These are phyloP conservation scores for Elephantulus edwardii DNA, from an alignment of 2,113 vertebrate genomes.

Conservation along the genomic window DNA sequence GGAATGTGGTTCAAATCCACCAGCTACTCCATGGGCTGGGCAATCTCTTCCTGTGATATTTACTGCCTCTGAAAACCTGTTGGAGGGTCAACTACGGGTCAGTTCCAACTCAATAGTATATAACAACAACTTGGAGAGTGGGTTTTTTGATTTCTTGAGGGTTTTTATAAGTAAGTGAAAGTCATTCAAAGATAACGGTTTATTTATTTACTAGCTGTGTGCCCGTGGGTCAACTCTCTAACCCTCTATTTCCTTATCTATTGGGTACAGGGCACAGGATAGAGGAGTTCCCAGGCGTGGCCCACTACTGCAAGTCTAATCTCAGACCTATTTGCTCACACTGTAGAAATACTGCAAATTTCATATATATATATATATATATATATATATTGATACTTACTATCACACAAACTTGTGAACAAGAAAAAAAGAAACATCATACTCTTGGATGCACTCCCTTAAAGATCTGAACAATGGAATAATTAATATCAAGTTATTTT, in stretches of 20 bases:
- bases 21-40: too few relatives aligned
- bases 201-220: background rate
- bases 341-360: background rate
- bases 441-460: background rate
- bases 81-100: too few relatives aligned
- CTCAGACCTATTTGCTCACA: background rate
- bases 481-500: conserved; percentile 7
- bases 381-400: background rate
- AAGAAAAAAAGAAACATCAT: background rate
- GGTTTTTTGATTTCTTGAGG: too few relatives aligned
- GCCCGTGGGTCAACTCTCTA: background rate
- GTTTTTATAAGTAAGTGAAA: too few relatives aligned
- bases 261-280: background rate
- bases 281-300: background rate
- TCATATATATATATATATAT: background rate
- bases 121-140: too few relatives aligned
- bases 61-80: too few relatives aligned
- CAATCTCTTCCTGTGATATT: too few relatives aligned
- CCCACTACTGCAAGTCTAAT: background rate
- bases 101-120: too few relatives aligned
- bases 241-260: conserved; percentile 32
- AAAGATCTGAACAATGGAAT: background rate
- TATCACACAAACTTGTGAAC: background rate
- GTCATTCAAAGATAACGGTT: background rate
- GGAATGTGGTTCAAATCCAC: too few relatives aligned